Base-by-base conservation (phyloP, 1,140 invertebrate genomes). In the Sycophaga agraensis region DNA sequence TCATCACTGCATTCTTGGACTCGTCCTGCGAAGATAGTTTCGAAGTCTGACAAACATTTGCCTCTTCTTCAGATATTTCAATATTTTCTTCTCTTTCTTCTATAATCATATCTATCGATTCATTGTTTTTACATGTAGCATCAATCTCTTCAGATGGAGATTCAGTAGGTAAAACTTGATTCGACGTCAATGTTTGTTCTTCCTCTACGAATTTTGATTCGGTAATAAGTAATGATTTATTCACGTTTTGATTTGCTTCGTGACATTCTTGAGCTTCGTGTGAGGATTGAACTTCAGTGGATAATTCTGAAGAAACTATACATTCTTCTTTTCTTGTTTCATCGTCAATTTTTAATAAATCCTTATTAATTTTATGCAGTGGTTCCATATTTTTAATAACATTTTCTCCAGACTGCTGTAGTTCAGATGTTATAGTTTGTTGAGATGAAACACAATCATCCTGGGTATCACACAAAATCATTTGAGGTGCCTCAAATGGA, bases 151-250 rank as follows among this genome's bases (percentile, higher is more conserved):
- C 65, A 12, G 66, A 63, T 17, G 54, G 31, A 17, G 26, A 24
- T 14, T 57, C n/a, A 12, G 12, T 31, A 24, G 42, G 9, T 17
- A 48, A 26, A 1, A 35, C 34, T 60, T 48, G n/a, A 46, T 65
- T 68, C 0, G 64, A 69, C 5, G 65, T 69, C 9, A 21, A n/a
- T 31, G 17, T 24, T 7, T 37, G 7, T 46, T 43, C 21, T 35
- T 56, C 6, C 4, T 31, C n/a, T 14, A 4, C 7, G 14, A 58
- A 54, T n/a, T 63, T n/a, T 31, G 53, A 43, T 55, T 55, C 24
- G 14, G 26, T 16, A 45, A 55, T 12, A n/a, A 21, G 14, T 43
- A 21, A 4, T n/a, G 17, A n/a, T n/a, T n/a, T n/a, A n/a, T n/a
- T n/a, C n/a, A n/a, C n/a, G n/a, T n/a, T 14, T 46, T 57, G 4